Evolutionary conservation across 1,140 invertebrate genomes (phyloP).

Genomic region (Pseudomyrmex cubaensis): DNA sequence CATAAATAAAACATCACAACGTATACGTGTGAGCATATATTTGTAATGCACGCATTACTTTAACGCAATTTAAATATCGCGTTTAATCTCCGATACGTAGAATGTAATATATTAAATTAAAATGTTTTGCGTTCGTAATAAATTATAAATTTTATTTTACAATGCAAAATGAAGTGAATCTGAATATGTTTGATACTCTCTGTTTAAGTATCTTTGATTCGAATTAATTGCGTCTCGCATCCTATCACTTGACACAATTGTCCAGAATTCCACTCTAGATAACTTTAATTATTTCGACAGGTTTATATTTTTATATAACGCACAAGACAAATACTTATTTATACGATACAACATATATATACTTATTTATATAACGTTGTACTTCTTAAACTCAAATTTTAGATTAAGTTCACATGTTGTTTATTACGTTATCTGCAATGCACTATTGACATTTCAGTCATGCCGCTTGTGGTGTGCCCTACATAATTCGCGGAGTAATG

Average conservation of each 20-base stretch:
- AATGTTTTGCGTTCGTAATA: background rate
- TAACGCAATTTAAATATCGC: background rate
- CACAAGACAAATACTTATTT: too few relatives aligned
- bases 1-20: constrained; percentile 3
- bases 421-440: constrained; percentile 16
- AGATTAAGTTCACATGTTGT: constrained; percentile 1
- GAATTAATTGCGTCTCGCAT: constrained; percentile 7
- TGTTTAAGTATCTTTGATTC: background rate
- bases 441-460: constrained; percentile 27
- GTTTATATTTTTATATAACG: background rate
- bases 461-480: background rate
- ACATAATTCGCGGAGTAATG: constrained; percentile 18
- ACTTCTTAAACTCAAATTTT: background rate
- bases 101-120: background rate
- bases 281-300: background rate
- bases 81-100: background rate
- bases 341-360: background rate
- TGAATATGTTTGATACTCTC: background rate
- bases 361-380: constrained; percentile 24
- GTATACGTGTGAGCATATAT: background rate
- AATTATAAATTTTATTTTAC: constrained; percentile 16
- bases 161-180: background rate
- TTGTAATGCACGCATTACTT: background rate
- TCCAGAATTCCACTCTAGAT: background rate
- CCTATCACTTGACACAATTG: constrained; percentile 12